Percentiles rank a stretch among this genome's conserved stretches.
Conservation (phyloP, 35 echinoderm and acorn worm genomes). For the Apostichopus californicus region DNA sequence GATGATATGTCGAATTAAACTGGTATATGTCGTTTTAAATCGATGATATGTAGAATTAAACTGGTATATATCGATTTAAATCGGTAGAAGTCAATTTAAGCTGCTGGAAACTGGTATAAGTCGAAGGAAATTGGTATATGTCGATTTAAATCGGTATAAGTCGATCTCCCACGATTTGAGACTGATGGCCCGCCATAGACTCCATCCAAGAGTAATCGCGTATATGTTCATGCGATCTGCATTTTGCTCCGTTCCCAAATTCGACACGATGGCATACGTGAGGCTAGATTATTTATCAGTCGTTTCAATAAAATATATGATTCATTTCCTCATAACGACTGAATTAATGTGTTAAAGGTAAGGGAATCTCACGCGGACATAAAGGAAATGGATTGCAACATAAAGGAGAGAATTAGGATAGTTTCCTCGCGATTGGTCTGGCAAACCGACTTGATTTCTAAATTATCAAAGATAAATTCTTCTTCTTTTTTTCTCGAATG, state of each 20-base stretch:
- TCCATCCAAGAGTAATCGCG: too few relatives aligned
- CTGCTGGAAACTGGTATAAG: too few relatives aligned
- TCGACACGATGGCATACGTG: neutral
- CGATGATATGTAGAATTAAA: too few relatives aligned
- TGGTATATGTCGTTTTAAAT: too few relatives aligned
- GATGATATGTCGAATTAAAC: too few relatives aligned
- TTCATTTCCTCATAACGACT: slow-evolving; percentile 51
- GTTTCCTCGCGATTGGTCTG: neutral
- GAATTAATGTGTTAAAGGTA: slow-evolving; percentile 48
- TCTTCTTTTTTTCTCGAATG: neutral
- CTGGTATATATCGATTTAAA: too few relatives aligned
- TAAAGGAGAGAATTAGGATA: slow-evolving; percentile 30
- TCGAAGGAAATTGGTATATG: too few relatives aligned
- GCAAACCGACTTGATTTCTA: slow-evolving; percentile 25
- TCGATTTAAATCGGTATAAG: too few relatives aligned
- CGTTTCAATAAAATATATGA: slow-evolving; percentile 35
- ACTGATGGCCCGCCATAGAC: too few relatives aligned
- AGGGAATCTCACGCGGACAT: neutral
- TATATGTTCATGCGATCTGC: neutral
- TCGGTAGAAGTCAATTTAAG: too few relatives aligned
- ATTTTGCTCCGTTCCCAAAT: neutral
- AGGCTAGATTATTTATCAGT: slow-evolving; percentile 30
- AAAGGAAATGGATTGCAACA: slow-evolving; percentile 27
- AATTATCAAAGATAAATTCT: neutral
- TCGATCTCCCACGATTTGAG: too few relatives aligned